Conservation (phyloP, 2,888 invertebrate genomes). For the Odontocerum albicorne region DNA sequence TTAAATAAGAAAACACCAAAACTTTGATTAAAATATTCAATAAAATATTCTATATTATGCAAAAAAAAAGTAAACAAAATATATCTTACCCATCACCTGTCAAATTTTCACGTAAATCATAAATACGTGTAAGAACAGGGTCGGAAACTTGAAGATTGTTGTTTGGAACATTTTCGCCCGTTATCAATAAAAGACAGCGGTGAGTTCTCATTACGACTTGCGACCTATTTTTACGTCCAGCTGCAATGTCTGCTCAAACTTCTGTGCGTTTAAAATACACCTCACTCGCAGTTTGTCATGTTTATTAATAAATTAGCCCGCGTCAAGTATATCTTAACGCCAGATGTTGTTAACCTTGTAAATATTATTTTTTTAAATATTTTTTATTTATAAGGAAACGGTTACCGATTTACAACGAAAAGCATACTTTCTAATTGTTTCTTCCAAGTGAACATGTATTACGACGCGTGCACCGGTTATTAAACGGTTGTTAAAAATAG, state of each 20-base stretch:
- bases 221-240: too few relatives aligned
- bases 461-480: too few relatives aligned
- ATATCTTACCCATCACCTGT: constrained; percentile 30
- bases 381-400: too few relatives aligned
- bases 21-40: background rate
- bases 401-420: too few relatives aligned
- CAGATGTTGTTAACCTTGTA: constrained; percentile 18
- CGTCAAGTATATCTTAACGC: background rate
- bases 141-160: constrained; percentile 23
- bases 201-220: constrained; percentile 27
- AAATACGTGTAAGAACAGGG: constrained; percentile 29
- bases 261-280: background rate
- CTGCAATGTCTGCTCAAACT: background rate
- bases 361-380: too few relatives aligned
- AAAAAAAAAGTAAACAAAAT: constrained; percentile 12
- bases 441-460: too few relatives aligned
- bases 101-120: constrained; percentile 22
- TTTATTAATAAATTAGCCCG: constrained; percentile 5
- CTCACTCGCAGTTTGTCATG: background rate
- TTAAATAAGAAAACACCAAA: background rate
- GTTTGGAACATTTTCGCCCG: constrained; percentile 25
- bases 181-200: constrained; percentile 26
- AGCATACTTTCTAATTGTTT: too few relatives aligned
- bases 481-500: too few relatives aligned
- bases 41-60: background rate